Evolutionary conservation across 2,888 invertebrate genomes (phyloP).

Genomic region (Erynnis tages): DNA sequence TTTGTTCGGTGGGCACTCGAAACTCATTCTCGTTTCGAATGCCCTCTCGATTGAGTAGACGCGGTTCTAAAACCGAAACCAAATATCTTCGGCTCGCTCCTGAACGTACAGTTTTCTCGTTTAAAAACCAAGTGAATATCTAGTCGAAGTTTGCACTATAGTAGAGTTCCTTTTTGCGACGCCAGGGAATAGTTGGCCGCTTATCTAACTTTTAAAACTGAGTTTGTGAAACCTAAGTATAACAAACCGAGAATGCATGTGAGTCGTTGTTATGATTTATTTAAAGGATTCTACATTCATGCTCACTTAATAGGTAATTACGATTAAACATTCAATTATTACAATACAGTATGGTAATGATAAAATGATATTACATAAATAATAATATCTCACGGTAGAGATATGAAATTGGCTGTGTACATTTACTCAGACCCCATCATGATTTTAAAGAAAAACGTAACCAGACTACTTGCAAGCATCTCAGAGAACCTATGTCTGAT

Average conservation of each 20-base stretch:
- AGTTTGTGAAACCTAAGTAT: no score
- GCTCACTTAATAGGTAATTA: background rate
- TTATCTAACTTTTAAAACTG: background rate
- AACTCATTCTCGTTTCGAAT: conserved; percentile 1
- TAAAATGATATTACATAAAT: no score
- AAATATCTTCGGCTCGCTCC: background rate
- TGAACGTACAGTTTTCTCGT: background rate
- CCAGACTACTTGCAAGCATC: no score
- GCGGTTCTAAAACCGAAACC: background rate
- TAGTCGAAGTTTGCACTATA: background rate
- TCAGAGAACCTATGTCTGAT: no score
- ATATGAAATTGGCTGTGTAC: no score
- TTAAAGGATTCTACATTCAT: background rate
- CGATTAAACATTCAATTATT: background rate
- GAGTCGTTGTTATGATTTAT: background rate
- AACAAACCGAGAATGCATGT: background rate
- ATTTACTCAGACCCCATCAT: no score
- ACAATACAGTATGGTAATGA: no score
- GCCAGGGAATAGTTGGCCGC: background rate
- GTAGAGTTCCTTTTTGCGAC: background rate
- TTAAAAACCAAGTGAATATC: conserved; percentile 1
- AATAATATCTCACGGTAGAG: no score
- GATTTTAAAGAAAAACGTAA: no score
- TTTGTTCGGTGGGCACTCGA: background rate
- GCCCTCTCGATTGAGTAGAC: background rate